Conservation (phyloP, 2,797 vertebrate genomes). For the Lacerta viridis region DNA sequence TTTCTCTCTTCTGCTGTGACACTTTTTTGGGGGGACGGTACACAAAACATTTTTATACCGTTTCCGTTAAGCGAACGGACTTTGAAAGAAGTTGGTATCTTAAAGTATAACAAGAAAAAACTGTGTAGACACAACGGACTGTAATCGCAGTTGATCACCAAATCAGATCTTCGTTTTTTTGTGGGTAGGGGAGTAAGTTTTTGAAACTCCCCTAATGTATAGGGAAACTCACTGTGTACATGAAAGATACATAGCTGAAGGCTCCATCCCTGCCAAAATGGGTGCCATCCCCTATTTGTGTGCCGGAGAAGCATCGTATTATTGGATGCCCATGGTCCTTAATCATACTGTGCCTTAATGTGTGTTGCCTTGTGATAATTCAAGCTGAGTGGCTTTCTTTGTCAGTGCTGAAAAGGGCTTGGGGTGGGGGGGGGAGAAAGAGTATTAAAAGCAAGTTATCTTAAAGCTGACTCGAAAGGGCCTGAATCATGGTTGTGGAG, state of each 20-base stretch:
- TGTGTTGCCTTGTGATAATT: neutral
- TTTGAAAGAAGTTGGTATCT: neutral
- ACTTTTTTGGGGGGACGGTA: too few species aligned
- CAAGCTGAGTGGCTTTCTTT: neutral
- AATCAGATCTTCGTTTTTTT: neutral
- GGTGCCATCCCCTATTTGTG: neutral
- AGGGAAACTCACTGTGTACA: neutral
- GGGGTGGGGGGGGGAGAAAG: neutral
- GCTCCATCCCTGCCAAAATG: neutral
- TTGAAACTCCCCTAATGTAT: neutral
- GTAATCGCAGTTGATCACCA: neutral
- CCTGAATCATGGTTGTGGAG: slow-evolving; percentile 12
- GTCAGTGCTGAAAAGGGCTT: neutral
- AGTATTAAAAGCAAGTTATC: neutral
- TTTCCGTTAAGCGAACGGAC: neutral
- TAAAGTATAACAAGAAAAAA: neutral
- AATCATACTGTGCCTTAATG: neutral
- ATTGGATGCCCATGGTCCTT: too few species aligned
- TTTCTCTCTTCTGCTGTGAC: too few species aligned
- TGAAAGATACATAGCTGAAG: neutral
- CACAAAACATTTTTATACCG: too few species aligned
- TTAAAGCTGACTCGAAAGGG: neutral
- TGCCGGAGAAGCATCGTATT: too few species aligned
- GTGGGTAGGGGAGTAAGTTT: too few species aligned
- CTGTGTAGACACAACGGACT: too few species aligned